phyloP scores from a whole-genome alignment of 2,113 vertebrate genomes.

The Hiodon alosoides region DNA sequence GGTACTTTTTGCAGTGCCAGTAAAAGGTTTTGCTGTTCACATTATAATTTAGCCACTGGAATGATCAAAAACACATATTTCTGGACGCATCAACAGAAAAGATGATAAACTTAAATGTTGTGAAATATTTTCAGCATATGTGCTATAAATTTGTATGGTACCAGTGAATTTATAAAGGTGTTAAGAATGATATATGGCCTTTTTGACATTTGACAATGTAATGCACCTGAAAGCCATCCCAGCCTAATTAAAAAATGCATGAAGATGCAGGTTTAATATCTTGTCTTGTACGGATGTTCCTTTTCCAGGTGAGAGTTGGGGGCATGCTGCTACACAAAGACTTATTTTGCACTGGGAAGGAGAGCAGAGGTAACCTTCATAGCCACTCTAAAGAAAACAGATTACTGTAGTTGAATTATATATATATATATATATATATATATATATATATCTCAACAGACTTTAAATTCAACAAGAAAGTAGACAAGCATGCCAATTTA shows the following conservation, averaged over 20 bases:
- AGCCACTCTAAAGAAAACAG: not conserved
- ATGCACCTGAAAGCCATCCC: not conserved
- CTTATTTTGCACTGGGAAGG: conserved; percentile 61
- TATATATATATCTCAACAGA: no score
- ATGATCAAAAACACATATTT: no score
- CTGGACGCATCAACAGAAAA: no score
- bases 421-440: no score
- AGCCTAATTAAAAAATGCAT: not conserved
- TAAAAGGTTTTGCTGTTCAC: no score
- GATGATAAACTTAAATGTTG: no score
- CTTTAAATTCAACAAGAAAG: not conserved
- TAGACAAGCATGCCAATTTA: not conserved
- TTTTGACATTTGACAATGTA: not conserved
- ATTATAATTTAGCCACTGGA: no score
- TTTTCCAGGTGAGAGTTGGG: conserved; percentile 59
- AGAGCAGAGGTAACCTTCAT: conserved; percentile 35
- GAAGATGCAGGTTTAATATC: not conserved
- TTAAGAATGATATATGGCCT: conserved; percentile 2
- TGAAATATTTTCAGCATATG: no score
- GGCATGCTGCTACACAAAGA: conserved; percentile 57
- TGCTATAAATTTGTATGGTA: no score
- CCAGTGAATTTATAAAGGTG: not conserved
- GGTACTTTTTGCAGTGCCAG: no score
- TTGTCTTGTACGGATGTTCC: not conserved
- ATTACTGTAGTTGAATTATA: no score